Base-by-base conservation (phyloP, 1,140 invertebrate species). In the Rhynchophorus ferrugineus region DNA sequence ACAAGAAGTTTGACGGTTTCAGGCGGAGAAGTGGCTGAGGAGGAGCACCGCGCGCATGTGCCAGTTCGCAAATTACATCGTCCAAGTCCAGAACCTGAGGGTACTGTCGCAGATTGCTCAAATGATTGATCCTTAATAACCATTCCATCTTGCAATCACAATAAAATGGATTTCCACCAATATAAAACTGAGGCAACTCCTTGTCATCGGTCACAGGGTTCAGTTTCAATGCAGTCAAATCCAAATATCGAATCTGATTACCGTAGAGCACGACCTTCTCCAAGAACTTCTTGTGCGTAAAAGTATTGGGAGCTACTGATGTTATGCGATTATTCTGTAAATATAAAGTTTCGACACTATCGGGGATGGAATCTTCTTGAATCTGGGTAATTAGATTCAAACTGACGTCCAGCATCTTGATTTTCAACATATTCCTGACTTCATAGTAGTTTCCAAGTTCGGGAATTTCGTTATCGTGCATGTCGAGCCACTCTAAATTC, bases 71-170 rank as follows among this genome's bases (percentile, higher is more conserved):
- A 57, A 81, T 85, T 29, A 91, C 82, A 61, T 82, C 82, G 63
- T 89, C 85, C 61, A 91, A 75, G 72, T 93, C 90, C 74, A 89
- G 81, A 36, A 93, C 83, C 63, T 79, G 76, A 18, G 89, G 89
- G 73, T 91, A 86, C 67, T 89, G 85, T 56, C 85, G 73, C 54
- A 86, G 72, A 61, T 75, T 78, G 18, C 72, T 70, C 58, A 83
- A 73, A 66, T 83, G 79, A 73, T 87, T 87, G 61, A 88, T 83
- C 56, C 83, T 74, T 54, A 85, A 80, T 62, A 92, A 72, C 86
- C 87, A 91, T 71, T 89, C 87, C 85, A 90, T 87, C 47, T 78
- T 80, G 71, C 87, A 90, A 66, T 90, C 84, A 70, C 87, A 90
- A 59, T 83, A 74, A 67, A 89, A 85, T 11, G 87, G 85, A 72